These are phyloP conservation scores for Agrochola litura DNA, from an alignment of 2,888 invertebrate genomes.

Conservation along the genomic window DNA sequence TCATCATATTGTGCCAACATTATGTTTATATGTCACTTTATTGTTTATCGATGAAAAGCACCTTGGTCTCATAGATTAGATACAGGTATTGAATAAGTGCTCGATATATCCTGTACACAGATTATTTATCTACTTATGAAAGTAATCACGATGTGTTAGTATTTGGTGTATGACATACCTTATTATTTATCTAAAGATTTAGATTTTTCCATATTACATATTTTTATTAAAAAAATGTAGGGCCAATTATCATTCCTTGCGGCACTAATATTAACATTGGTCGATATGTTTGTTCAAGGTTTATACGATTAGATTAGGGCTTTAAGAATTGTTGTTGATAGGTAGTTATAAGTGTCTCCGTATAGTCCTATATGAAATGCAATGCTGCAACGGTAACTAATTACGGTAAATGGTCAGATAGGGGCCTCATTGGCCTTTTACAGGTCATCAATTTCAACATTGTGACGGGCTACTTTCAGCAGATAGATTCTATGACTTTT, in stretches of 20 bases:
- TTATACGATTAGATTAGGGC: conserved; percentile 8
- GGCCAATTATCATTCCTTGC: conserved; percentile 21
- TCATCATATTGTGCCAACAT: not conserved
- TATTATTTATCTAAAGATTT: conserved; percentile 10
- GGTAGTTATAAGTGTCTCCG: not conserved
- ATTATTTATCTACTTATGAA: conserved; percentile 31
- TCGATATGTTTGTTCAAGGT: conserved; percentile 5
- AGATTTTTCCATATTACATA: conserved; percentile 9
- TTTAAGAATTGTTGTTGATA: conserved; percentile 4
- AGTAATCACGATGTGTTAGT: conserved; percentile 22
- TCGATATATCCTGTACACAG: conserved; percentile 34
- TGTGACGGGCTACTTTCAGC: not conserved
- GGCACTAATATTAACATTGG: conserved; percentile 12
- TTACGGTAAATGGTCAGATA: not conserved
- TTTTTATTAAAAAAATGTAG: not conserved
- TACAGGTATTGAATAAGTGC: conserved; percentile 38
- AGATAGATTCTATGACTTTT: not conserved
- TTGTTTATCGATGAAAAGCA: conserved; percentile 42
- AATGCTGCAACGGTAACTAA: not conserved
- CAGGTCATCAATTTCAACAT: not conserved
- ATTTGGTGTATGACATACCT: conserved; percentile 14
- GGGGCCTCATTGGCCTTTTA: conserved; percentile 8
- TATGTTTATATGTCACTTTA: conserved; percentile 11
- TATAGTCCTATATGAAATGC: not conserved
- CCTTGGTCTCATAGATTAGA: conserved; percentile 46